Conservation (phyloP, 2,797 vertebrate species). For the Parauchenoglanis punctatus region DNA sequence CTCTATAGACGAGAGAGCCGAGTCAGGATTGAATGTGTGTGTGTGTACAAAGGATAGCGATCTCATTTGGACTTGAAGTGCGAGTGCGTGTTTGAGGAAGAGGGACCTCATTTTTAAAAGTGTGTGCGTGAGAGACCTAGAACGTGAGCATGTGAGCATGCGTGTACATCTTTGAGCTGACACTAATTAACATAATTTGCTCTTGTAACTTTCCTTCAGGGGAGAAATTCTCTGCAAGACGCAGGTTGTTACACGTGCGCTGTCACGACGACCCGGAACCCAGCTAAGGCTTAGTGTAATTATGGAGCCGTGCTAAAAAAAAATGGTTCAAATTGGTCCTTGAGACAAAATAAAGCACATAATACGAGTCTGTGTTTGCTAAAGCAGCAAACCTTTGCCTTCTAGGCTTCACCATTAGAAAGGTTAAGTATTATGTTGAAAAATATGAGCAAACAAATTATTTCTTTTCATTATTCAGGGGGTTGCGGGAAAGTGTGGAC, state of each 20-base stretch:
- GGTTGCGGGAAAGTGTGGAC: background rate
- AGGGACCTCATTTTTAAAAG: conserved; percentile 27
- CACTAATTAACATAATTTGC: conserved; percentile 46
- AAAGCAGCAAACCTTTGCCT: conserved; percentile 18
- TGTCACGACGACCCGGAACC: background rate
- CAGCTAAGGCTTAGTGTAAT: conserved; percentile 32
- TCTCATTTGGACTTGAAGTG: conserved; percentile 30
- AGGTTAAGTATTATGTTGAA: conserved; percentile 5
- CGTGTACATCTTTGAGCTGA: conserved; percentile 32
- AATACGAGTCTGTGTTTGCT: conserved; percentile 11
- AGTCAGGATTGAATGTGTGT: conserved; percentile 34
- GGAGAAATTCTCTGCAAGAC: conserved; percentile 6
- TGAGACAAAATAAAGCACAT: conserved; percentile 22
- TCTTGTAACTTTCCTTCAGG: conserved; percentile 24
- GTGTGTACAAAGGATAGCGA: conserved; percentile 4
- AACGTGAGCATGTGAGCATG: conserved; percentile 21
- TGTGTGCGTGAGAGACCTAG: conserved; percentile 12
- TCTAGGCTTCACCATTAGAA: background rate
- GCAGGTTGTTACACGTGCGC: conserved; percentile 12
- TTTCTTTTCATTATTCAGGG: background rate
- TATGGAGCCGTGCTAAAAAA: background rate
- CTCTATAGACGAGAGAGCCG: conserved; percentile 51
- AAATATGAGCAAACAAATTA: conserved; percentile 12
- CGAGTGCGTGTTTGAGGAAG: conserved; percentile 10
- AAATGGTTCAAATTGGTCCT: background rate